These are phyloP conservation scores for Sternotherus odoratus DNA, from an alignment of 2,797 vertebrate genomes.

Conservation along the genomic window DNA sequence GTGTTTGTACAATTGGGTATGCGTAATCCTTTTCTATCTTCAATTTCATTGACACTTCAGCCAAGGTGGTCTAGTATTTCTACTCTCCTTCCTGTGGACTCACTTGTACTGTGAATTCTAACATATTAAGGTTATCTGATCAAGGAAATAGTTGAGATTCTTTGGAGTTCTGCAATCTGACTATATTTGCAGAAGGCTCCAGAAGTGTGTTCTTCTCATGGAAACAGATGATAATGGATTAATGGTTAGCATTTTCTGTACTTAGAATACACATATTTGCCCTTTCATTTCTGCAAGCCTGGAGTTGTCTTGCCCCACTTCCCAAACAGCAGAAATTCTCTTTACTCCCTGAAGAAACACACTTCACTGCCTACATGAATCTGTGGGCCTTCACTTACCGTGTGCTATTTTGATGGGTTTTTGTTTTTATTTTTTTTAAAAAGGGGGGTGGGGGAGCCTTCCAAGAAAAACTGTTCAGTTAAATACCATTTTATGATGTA, in stretches of 20 bases:
- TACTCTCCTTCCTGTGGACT: neutral
- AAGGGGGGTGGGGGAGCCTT: neutral
- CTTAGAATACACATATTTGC: constrained; percentile 2
- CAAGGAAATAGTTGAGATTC: constrained; percentile 2
- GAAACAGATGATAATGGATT: constrained; percentile 53
- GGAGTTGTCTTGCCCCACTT: neutral
- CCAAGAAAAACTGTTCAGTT: neutral
- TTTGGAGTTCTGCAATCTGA: neutral
- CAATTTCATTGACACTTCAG: neutral
- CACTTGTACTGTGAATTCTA: neutral
- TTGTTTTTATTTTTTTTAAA: neutral
- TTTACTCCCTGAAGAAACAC: neutral
- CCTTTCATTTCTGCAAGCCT: neutral
- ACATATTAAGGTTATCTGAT: constrained; percentile 19
- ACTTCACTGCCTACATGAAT: neutral
- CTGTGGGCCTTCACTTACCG: neutral
- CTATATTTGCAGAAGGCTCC: neutral
- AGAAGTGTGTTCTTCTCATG: constrained; percentile 45
- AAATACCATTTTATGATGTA: neutral
- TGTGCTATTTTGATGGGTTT: neutral
- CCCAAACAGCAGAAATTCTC: neutral
- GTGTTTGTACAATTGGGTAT: constrained; percentile 6
- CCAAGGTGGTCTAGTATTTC: neutral
- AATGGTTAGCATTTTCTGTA: constrained; percentile 31
- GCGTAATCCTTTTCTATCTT: neutral